These are phyloP conservation scores for Teinopalpus imperialis DNA, from an alignment of 2,888 invertebrate genomes.

Conservation along the genomic window DNA sequence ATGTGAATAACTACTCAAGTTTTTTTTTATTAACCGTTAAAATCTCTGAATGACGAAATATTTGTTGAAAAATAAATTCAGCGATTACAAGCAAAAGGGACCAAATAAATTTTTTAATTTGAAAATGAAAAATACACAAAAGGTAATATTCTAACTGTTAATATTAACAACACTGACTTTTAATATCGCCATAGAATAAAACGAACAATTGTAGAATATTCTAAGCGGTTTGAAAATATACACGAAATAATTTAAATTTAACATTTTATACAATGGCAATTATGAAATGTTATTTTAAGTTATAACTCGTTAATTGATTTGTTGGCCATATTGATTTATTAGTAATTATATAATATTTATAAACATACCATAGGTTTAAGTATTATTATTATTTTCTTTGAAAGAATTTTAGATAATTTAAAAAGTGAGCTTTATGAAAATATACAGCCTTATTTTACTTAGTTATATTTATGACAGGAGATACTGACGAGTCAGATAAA, in stretches of 20 bases:
- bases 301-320: conserved; percentile 64
- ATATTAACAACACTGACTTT: conserved; percentile 66
- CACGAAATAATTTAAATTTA: conserved; percentile 52
- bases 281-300: conserved; percentile 49
- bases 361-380: conserved; percentile 80
- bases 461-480: conserved; percentile 49
- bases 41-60: conserved; percentile 54
- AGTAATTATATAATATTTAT: conserved; percentile 79
- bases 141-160: conserved; percentile 53
- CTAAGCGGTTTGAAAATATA: conserved; percentile 58
- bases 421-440: conserved; percentile 78
- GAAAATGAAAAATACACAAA: conserved; percentile 47
- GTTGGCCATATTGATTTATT: conserved; percentile 76
- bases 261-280: conserved; percentile 34
- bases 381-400: conserved; percentile 76
- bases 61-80: conserved; percentile 52
- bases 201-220: conserved; percentile 59
- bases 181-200: conserved; percentile 46
- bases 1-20: conserved; percentile 61
- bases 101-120: conserved; percentile 73
- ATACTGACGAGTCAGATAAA: conserved; percentile 60
- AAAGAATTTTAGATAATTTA: conserved; percentile 77
- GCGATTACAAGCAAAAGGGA: conserved; percentile 80
- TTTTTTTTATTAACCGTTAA: conserved; percentile 55
- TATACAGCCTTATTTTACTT: conserved; percentile 61